Evolutionary conservation across 30 jellyfish, hydroid and myxozoan genomes (phyloP), one percentile per base, ranked within the genome.

Genomic region (Calvadosia cruxmelitensis): DNA sequence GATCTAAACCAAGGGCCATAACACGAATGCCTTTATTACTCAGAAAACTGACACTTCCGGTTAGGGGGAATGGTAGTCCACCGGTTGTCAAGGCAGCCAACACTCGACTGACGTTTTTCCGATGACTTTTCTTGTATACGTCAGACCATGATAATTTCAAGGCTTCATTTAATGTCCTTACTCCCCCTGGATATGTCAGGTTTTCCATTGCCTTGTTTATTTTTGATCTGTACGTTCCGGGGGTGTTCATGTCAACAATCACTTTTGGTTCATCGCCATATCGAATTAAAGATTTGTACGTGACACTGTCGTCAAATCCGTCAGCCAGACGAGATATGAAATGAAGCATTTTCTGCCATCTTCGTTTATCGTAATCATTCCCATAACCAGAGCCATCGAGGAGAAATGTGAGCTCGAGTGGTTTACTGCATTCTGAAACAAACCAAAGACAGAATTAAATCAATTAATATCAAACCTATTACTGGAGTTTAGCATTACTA

Each of bases 71-170:
- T 25, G 93, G 92, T 64, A 91, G 36, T 63, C 77, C 93, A 16
- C 99, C 92, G 3, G 99, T 74, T 27, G 93, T 78, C 77, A 83
- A 53, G 24, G 95, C 93, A 33, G 83, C 70, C 50, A 91, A 73
- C 13, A 78, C 94, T 70, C 74, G 82, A 50, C 77, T 93, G 3
- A 84, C 83, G 32, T 48, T 63, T 0, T 78, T 27, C 20, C 99
- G 84, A 20, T 77, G 69, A 34, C 71, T 69, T n/a, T 51, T 70
- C 73, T 83, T 91, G 29, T 79, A 75, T 49, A 74, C 91, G 51
- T 91, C 99, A 34, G 84, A 66, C 99, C 99, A 91, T 15, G 99
- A 89, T 31, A 33, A 42, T 52, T 91, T 91, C 71, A 91, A 67
- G 2, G 94, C 99, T 34, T 91, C 99, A 57, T 91, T 91, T 27